Conservation (phyloP, 2,113 vertebrate species). For the Cygnus atratus region DNA sequence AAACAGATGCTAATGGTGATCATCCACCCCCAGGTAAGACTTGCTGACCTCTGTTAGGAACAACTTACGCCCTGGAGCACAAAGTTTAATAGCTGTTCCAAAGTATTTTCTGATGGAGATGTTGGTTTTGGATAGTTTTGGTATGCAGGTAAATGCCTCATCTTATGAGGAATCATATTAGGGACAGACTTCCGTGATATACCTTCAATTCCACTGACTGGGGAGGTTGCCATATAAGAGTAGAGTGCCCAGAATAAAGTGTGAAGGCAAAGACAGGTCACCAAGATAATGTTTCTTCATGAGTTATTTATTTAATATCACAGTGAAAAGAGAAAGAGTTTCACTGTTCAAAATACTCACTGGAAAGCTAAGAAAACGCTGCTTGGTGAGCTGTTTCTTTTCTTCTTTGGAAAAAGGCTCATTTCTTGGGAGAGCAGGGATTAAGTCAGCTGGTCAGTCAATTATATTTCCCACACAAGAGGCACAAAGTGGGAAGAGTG, state of each 20-base stretch:
- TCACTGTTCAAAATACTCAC: neutral
- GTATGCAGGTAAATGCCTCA: neutral
- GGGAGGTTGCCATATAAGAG: neutral
- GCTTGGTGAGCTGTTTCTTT: neutral
- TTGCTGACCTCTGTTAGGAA: neutral
- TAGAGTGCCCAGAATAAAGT: fast-evolving
- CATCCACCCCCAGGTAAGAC: too few species aligned
- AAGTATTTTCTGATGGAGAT: neutral
- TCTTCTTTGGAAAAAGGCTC: neutral
- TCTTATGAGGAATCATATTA: neutral
- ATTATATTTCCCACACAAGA: neutral
- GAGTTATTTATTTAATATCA: neutral
- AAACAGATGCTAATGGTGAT: too few species aligned
- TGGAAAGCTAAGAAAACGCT: neutral
- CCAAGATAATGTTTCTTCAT: neutral
- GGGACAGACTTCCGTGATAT: neutral
- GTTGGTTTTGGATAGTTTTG: neutral
- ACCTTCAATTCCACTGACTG: neutral
- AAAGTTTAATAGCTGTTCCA: neutral
- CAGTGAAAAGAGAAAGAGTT: neutral
- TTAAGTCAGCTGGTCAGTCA: neutral
- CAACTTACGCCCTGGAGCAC: neutral
- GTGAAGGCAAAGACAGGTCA: neutral
- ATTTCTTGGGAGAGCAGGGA: neutral
- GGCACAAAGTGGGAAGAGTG: neutral